Conservation (phyloP, 2,113 vertebrate species). For the Trogon surrucura region DNA sequence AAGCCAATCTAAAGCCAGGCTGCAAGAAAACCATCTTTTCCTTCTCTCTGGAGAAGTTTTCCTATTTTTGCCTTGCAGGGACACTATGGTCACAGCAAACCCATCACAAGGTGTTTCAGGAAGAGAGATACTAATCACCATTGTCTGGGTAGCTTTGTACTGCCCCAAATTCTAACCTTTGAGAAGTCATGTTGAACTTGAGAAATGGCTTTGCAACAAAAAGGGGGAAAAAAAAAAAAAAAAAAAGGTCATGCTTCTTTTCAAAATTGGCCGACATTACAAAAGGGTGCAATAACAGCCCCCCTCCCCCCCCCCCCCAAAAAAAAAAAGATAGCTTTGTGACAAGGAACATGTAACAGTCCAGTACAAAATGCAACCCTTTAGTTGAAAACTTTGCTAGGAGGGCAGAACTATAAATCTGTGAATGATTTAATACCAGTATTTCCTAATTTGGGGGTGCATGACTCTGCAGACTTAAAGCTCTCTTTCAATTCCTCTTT, state of each 20-base stretch:
- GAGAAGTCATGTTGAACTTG: neutral
- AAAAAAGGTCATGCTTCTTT: neutral
- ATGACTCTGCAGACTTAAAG: neutral
- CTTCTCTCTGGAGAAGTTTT: neutral
- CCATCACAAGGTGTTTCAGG: neutral
- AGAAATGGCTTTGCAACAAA: neutral
- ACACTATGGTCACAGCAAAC: neutral
- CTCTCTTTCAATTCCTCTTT: neutral
- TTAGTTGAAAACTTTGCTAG: neutral
- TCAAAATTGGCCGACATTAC: neutral
- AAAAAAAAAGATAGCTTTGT: neutral
- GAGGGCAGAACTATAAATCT: neutral
- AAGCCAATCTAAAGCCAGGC: neutral
- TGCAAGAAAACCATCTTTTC: neutral
- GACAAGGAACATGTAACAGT: neutral
- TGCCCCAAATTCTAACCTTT: neutral
- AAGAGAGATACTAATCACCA: neutral
- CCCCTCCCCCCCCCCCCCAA: too few relatives aligned
- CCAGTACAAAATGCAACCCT: neutral
- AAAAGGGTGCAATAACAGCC: neutral
- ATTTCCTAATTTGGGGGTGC: neutral
- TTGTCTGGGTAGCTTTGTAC: neutral
- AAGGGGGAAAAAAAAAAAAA: neutral
- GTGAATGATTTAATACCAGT: neutral
- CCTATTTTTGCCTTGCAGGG: neutral